These are phyloP conservation scores for Lasioglossum leucozonium DNA, from an alignment of 2,888 invertebrate genomes.

Conservation along the genomic window DNA sequence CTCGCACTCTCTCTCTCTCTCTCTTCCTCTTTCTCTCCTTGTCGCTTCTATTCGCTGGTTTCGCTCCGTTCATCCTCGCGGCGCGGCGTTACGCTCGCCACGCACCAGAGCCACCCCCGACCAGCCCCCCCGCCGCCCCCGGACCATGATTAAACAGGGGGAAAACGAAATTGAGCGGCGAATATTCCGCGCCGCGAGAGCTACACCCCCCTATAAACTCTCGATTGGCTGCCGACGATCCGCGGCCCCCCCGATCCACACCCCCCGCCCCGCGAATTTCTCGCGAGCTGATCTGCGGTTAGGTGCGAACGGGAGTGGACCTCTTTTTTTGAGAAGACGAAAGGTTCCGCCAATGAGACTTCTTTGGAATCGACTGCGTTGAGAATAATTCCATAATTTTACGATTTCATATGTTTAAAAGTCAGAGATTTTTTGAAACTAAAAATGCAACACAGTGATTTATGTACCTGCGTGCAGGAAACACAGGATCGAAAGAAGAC, in stretches of 20 bases:
- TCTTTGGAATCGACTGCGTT: background rate
- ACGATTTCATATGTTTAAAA: background rate
- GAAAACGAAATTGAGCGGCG: constrained; percentile 79
- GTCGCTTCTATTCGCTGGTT: constrained; percentile 9
- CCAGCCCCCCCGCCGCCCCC: constrained; percentile 60
- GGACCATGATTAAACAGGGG: constrained; percentile 82
- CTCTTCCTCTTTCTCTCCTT: constrained; percentile 27
- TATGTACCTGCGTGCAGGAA: background rate
- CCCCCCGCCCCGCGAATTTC: constrained; percentile 29
- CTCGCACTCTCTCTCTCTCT: constrained; percentile 35
- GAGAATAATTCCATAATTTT: background rate
- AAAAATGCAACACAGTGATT: background rate
- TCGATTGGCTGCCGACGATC: constrained; percentile 63
- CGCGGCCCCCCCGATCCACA: constrained; percentile 1
- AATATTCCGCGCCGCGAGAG: constrained; percentile 69
- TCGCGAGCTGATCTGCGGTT: constrained; percentile 14
- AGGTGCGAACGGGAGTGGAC: background rate
- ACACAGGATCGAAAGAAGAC: background rate
- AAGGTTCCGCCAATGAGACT: too few relatives aligned
- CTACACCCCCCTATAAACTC: constrained; percentile 63
- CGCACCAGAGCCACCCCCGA: constrained; percentile 62
- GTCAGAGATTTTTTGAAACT: background rate
- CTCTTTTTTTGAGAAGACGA: too few relatives aligned
- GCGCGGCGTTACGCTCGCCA: constrained; percentile 26
- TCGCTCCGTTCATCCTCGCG: constrained; percentile 10